These are phyloP conservation scores for Acrocyrtus sp. DNA, from an alignment of 2,888 invertebrate species.

Conservation along the genomic window DNA sequence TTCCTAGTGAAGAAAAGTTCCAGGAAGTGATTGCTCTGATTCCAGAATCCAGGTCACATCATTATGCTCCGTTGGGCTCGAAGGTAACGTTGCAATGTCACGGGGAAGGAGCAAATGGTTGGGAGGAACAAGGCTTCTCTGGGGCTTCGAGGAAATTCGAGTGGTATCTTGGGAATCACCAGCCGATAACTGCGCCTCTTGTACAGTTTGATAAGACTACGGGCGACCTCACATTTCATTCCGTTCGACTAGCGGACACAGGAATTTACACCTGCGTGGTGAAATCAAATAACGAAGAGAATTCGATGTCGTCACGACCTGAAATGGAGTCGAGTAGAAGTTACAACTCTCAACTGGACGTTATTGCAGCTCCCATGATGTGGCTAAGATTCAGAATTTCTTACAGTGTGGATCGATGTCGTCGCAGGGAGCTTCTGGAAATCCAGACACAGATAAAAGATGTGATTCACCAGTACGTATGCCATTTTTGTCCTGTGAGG, in stretches of 20 bases:
- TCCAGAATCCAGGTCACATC: too few species aligned
- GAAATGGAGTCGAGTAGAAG: too few species aligned
- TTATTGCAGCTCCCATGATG: neutral
- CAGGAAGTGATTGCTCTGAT: too few species aligned
- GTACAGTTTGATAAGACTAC: neutral
- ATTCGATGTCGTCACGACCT: too few species aligned
- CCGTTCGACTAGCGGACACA: slow-evolving; percentile 21
- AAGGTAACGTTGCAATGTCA: neutral
- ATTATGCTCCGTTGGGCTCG: neutral
- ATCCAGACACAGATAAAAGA: slow-evolving; percentile 5
- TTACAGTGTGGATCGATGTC: slow-evolving; percentile 2
- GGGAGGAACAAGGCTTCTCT: neutral
- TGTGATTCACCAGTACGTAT: slow-evolving; percentile 20
- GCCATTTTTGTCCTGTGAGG: slow-evolving; percentile 27
- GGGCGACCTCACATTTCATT: slow-evolving; percentile 2
- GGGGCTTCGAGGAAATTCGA: neutral
- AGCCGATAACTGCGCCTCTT: slow-evolving; percentile 19
- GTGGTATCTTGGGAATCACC: slow-evolving; percentile 14
- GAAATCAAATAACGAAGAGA: too few species aligned
- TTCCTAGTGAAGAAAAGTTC: too few species aligned
- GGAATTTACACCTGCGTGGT: slow-evolving; percentile 26
- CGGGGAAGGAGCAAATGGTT: slow-evolving; percentile 1
- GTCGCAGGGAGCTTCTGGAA: slow-evolving; percentile 1
- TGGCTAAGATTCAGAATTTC: slow-evolving; percentile 23
- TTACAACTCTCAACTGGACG: slow-evolving; percentile 22